Evolutionary conservation across 2,797 vertebrate genomes (phyloP), one percentile per base, ranked within the genome.

Genomic region (Yasuhikotakia modesta): DNA sequence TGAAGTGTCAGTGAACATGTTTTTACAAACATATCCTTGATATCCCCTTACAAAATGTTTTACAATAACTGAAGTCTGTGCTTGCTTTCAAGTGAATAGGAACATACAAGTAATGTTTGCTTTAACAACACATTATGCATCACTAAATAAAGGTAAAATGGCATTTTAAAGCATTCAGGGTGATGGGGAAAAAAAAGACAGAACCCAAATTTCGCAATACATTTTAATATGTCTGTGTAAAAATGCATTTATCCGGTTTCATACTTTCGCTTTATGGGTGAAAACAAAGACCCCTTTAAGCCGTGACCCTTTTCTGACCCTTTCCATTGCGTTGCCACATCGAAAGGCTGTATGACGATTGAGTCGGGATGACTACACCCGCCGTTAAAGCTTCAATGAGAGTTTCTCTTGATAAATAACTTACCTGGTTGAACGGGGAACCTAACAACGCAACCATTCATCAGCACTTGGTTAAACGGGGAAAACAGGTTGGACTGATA

Each of bases 211-310:
- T 2, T 14, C 5, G 46, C 46, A 48, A 4, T 48, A 16, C 19
- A 21, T 55, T 7, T 55, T 55, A 21, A 55, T 55, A 6, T 55
- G 19, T 10, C 11, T 5, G 19, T 27, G 14, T 60, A 1, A 16
- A 60, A 7, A 8, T 7, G 1, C 24, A 24, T 19, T 4, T 21
- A 19, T 21, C 1, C 50, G 7, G 21, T 21, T 21, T 19, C 10
- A 35, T 22, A n/a, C 79, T 1, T 14, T 21, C 21, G 61, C 63
- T 43, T 70, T 53, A 53, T 30, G 24, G 45, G 50, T 22, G 70
- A 78, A 70, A 52, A 86, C 85, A 86, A 84, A 84, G 85, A 82
- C 58, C n/a, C 63, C 57, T 86, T 86, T 77, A 78, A 80, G 32
- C 43, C 39, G 70, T 74, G 76, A 53, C 74, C 72, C 21, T 61